Conservation (phyloP, 1,140 invertebrate genomes). For the Radopholus similis region DNA sequence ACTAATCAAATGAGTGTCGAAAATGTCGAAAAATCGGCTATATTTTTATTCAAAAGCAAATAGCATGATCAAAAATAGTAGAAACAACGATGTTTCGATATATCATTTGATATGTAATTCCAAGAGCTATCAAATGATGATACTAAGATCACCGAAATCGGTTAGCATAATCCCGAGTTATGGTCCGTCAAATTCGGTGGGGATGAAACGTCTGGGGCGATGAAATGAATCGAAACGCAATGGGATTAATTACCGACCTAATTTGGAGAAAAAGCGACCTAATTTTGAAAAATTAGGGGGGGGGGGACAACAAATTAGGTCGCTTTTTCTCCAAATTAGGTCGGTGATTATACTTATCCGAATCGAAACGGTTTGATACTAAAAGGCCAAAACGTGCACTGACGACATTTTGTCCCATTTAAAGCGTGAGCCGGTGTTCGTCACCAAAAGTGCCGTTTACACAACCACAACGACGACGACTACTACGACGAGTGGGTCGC, state of each 20-base stretch:
- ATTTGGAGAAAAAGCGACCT: background rate
- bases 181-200: background rate
- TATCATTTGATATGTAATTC: background rate
- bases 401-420: too few relatives aligned
- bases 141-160: background rate
- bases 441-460: conserved; percentile 14
- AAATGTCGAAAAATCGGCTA: background rate
- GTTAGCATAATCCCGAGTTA: background rate
- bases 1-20: background rate
- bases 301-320: too few relatives aligned
- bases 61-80: background rate
- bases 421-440: background rate
- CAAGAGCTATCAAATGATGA: background rate
- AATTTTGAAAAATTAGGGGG: background rate
- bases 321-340: too few relatives aligned
- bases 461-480: background rate
- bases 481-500: too few relatives aligned
- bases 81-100: background rate
- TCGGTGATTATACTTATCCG: too few relatives aligned
- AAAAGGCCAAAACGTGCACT: too few relatives aligned
- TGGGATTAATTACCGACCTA: background rate
- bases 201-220: background rate
- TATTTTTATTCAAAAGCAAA: background rate
- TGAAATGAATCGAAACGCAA: background rate
- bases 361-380: too few relatives aligned